phyloP scores from a whole-genome alignment of 2,113 vertebrate genomes.

The Phrynosoma blainvillii region DNA sequence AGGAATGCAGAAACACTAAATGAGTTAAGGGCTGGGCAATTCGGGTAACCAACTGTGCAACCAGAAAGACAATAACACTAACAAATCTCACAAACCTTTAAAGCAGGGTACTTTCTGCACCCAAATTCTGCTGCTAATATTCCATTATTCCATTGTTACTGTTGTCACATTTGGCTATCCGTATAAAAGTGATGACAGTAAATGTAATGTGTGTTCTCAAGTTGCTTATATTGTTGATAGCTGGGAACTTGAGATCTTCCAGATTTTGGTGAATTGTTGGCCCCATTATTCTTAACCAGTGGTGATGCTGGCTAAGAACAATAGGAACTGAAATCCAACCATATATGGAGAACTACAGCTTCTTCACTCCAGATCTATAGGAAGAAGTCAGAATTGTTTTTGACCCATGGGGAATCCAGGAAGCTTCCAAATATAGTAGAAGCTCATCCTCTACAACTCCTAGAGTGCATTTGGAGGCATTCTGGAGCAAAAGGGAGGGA shows the following conservation, averaged over 20 bases:
- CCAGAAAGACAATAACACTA: not conserved
- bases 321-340: not conserved
- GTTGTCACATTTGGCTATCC: not conserved
- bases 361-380: no score
- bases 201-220: not conserved
- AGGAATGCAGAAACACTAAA: not conserved
- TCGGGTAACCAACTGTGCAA: no score
- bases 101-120: not conserved
- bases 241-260: not conserved
- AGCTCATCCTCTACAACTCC: no score
- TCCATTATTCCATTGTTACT: not conserved
- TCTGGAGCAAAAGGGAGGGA: no score
- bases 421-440: no score
- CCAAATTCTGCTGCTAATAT: not conserved
- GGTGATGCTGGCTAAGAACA: not conserved
- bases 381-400: no score
- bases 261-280: not conserved
- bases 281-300: not conserved
- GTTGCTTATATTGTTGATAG: not conserved
- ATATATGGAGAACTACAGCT: not conserved
- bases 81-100: not conserved
- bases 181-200: not conserved
- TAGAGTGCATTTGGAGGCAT: no score
- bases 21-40: not conserved
- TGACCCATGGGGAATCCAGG: no score